phyloP scores from a whole-genome alignment of 2,888 invertebrate species.

The Ceraclea dissimilis region DNA sequence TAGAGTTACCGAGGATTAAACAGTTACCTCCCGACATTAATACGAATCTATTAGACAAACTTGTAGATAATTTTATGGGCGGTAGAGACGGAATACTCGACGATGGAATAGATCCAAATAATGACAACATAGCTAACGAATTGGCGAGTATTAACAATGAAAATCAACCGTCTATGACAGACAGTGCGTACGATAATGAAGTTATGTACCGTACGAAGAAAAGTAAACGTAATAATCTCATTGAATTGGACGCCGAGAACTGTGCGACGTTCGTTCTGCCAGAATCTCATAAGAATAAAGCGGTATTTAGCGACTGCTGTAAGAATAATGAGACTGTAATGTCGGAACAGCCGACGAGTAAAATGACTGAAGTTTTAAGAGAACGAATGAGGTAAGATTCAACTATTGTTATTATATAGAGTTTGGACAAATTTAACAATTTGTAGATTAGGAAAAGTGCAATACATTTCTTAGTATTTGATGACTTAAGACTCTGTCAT shows the following conservation, averaged over 20 bases:
- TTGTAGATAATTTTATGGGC: conserved; percentile 28
- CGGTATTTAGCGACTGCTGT: neutral
- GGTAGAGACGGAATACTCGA: conserved; percentile 27
- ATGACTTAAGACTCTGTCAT: no score
- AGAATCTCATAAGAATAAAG: neutral
- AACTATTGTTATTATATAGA: no score
- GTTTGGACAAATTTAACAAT: no score
- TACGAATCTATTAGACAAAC: conserved; percentile 40
- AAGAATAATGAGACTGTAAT: neutral
- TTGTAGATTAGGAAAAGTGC: no score
- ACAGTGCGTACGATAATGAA: conserved; percentile 9
- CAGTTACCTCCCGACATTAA: conserved; percentile 43
- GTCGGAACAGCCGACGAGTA: no score
- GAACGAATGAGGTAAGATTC: no score
- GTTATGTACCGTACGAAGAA: conserved; percentile 20
- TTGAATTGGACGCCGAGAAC: conserved; percentile 3
- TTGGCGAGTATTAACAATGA: conserved; percentile 30
- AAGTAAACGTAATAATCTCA: conserved; percentile 13
- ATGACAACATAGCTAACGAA: conserved; percentile 34
- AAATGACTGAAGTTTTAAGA: no score
- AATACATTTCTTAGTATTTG: no score
- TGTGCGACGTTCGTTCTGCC: neutral
- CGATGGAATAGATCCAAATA: conserved; percentile 28
- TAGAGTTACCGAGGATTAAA: conserved; percentile 56
- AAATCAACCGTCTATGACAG: conserved; percentile 1